Percentiles rank a stretch among this genome's conserved stretches.
These are phyloP conservation scores for Penelope pileata DNA, from an alignment of 2,113 vertebrate genomes.

Conservation along the genomic window DNA sequence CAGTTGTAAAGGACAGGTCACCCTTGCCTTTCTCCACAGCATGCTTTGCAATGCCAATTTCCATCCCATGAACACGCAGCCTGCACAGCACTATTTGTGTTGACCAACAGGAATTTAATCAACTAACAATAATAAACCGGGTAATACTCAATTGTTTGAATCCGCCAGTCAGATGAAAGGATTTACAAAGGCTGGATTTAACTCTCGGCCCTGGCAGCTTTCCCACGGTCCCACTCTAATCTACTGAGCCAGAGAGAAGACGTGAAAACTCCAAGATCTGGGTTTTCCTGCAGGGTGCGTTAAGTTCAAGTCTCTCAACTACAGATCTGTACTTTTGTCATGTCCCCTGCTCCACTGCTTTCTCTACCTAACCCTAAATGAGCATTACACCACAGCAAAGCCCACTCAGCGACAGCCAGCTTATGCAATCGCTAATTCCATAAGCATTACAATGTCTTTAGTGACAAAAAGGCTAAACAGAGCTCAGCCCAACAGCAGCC, in stretches of 20 bases:
- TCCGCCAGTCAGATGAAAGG: conserved; percentile 69
- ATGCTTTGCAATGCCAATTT: conserved; percentile 33
- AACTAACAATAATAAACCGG: conserved; percentile 70
- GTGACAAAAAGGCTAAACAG: conserved; percentile 43
- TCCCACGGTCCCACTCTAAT: conserved; percentile 68
- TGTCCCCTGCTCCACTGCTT: not conserved
- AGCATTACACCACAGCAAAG: conserved; percentile 30
- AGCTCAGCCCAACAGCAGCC: conserved; percentile 9
- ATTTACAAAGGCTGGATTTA: conserved; percentile 71
- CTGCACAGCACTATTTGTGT: conserved; percentile 61
- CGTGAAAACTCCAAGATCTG: not conserved
- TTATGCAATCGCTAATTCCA: conserved; percentile 58
- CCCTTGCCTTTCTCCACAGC: conserved; percentile 25
- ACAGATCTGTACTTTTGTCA: not conserved
- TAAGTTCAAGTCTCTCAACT: not conserved
- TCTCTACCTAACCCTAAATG: conserved; percentile 47
- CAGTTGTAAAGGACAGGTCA: not conserved
- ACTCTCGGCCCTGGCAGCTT: conserved; percentile 70
- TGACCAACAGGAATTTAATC: conserved; percentile 75
- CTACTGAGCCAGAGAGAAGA: conserved; percentile 30
- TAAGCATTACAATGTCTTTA: conserved; percentile 51
- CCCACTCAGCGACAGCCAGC: conserved; percentile 13
- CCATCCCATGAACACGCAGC: not conserved
- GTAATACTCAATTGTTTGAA: conserved; percentile 68
- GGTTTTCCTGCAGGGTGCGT: not conserved